Evolutionary conservation across 2,797 vertebrate species (phyloP).

Genomic region (Aldrovandia affinis): DNA sequence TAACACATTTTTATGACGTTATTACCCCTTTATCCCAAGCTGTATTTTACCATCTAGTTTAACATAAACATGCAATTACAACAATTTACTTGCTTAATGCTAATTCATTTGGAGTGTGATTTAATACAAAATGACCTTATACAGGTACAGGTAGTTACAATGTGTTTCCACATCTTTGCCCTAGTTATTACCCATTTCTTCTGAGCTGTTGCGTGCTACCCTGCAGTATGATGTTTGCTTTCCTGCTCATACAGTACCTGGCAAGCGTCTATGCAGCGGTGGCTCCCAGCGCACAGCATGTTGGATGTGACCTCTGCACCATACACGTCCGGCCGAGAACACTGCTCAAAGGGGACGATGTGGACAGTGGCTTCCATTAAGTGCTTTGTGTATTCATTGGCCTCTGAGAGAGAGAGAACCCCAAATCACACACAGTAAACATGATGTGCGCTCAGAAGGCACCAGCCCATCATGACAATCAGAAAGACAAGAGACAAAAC

Average conservation of each 20-base stretch:
- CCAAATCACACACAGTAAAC: neutral
- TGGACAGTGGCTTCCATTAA: constrained; percentile 82
- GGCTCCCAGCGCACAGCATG: constrained; percentile 89
- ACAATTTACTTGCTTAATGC: neutral
- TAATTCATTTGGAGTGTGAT: neutral
- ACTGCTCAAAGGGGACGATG: constrained; percentile 76
- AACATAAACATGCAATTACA: too few relatives aligned
- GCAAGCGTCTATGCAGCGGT: constrained; percentile 82
- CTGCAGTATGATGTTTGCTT: neutral
- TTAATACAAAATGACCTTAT: neutral
- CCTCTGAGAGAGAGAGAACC: constrained; percentile 65
- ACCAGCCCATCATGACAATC: neutral
- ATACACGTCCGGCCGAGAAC: constrained; percentile 83
- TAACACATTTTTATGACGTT: too few relatives aligned
- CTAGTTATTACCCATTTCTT: neutral
- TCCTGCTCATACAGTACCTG: constrained; percentile 74
- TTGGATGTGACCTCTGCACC: constrained; percentile 83
- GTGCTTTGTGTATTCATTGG: constrained; percentile 69
- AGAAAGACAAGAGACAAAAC: neutral
- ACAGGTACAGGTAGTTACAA: neutral
- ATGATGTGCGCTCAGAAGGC: neutral
- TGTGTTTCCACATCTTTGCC: neutral
- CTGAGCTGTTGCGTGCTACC: neutral
- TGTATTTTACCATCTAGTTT: too few relatives aligned
- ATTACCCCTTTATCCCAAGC: too few relatives aligned